These are phyloP conservation scores for Catamblyrhynchus diadema DNA, from an alignment of 2,797 vertebrate species.

Conservation along the genomic window DNA sequence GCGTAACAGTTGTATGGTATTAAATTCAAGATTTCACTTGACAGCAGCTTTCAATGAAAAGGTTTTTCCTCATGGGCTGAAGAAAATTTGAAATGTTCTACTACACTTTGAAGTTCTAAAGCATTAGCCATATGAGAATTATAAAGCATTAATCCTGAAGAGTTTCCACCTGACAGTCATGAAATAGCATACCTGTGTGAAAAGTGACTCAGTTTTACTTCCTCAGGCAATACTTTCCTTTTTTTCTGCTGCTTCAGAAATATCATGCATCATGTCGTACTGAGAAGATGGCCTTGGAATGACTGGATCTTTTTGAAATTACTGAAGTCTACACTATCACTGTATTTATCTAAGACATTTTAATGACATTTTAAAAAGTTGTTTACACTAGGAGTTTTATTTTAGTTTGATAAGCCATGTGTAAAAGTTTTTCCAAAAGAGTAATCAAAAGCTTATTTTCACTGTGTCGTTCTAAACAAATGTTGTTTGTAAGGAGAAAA, in stretches of 20 bases:
- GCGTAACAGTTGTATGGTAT: slow-evolving; percentile 66
- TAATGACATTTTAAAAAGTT: slow-evolving; percentile 50
- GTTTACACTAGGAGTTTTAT: slow-evolving; percentile 31
- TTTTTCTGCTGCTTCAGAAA: slow-evolving; percentile 71
- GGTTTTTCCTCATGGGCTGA: slow-evolving; percentile 76
- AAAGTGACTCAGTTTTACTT: slow-evolving; percentile 73
- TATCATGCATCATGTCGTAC: slow-evolving; percentile 62
- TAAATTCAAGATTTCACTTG: slow-evolving; percentile 73
- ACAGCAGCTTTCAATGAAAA: slow-evolving; percentile 75
- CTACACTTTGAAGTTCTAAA: slow-evolving; percentile 79
- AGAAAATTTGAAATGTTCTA: slow-evolving; percentile 80
- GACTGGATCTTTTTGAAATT: slow-evolving; percentile 63
- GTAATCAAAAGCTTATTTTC: slow-evolving; percentile 2
- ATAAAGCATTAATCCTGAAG: slow-evolving; percentile 79
- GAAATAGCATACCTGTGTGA: slow-evolving; percentile 74
- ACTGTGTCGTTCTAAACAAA: background rate
- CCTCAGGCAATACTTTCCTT: slow-evolving; percentile 70
- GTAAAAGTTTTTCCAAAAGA: background rate
- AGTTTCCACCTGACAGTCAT: slow-evolving; percentile 76
- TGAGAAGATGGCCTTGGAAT: slow-evolving; percentile 66
- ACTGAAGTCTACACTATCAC: slow-evolving; percentile 30
- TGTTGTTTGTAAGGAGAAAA: background rate
- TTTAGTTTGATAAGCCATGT: background rate
- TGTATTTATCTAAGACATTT: slow-evolving; percentile 51
- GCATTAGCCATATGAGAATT: slow-evolving; percentile 75